Percentiles rank a stretch among this genome's conserved stretches.
These are phyloP conservation scores for Eurois occulta DNA, from an alignment of 2,888 invertebrate species.

Conservation along the genomic window DNA sequence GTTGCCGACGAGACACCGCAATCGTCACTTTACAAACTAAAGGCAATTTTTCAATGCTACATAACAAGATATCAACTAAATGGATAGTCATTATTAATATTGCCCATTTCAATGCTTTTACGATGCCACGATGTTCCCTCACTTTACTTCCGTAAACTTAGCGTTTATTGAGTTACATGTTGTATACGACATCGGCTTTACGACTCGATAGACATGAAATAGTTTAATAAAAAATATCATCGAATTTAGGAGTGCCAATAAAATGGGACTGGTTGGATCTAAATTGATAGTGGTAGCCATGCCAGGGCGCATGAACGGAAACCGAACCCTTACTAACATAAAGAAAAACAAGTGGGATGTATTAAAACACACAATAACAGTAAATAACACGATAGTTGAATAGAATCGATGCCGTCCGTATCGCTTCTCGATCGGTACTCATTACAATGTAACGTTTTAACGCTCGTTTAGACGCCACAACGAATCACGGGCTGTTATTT, in stretches of 20 bases:
- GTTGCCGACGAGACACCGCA: constrained; percentile 42
- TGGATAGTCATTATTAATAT: constrained; percentile 82
- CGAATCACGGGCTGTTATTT: constrained; percentile 82
- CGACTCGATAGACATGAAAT: constrained; percentile 68
- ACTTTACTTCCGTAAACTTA: constrained; percentile 76
- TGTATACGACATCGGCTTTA: constrained; percentile 72
- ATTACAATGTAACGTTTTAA: constrained; percentile 80
- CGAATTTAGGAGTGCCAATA: constrained; percentile 62
- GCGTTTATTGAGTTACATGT: constrained; percentile 78
- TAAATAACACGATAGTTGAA: constrained; percentile 73
- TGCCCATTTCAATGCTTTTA: constrained; percentile 79
- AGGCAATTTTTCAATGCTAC: constrained; percentile 70
- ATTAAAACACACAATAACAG: constrained; percentile 67
- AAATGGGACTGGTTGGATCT: constrained; percentile 43
- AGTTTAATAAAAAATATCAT: constrained; percentile 69
- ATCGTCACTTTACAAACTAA: constrained; percentile 58
- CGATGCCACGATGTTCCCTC: constrained; percentile 71
- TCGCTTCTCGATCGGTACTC: constrained; percentile 74
- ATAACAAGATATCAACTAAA: constrained; percentile 74
- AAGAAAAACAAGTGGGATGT: constrained; percentile 61
- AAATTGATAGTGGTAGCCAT: constrained; percentile 11
- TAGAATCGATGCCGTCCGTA: constrained; percentile 68
- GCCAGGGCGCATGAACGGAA: constrained; percentile 36
- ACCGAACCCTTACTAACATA: constrained; percentile 44
- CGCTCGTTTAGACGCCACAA: constrained; percentile 77